Conservation (phyloP, 2,888 invertebrate genomes). For the Rhagonycha lutea region DNA sequence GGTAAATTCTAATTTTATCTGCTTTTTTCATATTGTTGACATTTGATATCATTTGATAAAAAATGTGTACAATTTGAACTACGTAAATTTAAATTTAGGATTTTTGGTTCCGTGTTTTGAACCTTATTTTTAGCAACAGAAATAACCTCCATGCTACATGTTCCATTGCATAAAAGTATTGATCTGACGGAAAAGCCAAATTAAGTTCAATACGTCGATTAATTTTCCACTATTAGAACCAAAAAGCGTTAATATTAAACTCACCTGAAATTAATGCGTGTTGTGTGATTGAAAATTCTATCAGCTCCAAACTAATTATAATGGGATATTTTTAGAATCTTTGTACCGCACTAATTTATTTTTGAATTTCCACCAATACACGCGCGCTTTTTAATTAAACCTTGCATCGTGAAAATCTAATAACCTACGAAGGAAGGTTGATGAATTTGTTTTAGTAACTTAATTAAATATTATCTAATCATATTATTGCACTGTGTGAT, state of each 20-base stretch:
- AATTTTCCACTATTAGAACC: not conserved
- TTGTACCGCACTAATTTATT: conserved; percentile 25
- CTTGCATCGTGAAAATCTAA: not conserved
- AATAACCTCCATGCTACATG: not conserved
- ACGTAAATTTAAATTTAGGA: not conserved
- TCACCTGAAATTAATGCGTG: conserved; percentile 20
- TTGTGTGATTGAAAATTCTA: conserved; percentile 16
- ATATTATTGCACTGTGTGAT: conserved; percentile 24
- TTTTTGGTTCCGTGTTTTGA: not conserved
- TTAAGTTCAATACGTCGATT: not conserved
- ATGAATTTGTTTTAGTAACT: not conserved
- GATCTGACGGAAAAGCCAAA: not conserved
- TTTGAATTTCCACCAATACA: conserved; percentile 16
- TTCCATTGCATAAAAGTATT: not conserved
- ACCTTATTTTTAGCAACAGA: not conserved
- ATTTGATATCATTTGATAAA: not conserved
- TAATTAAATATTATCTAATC: conserved; percentile 26
- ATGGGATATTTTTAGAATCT: conserved; percentile 35
- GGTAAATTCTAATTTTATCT: not conserved
- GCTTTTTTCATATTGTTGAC: not conserved
- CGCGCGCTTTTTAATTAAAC: not conserved
- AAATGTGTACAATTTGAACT: not conserved
- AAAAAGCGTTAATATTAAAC: conserved; percentile 3
- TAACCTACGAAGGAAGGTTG: not conserved
- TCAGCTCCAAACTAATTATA: conserved; percentile 33